phyloP scores from a whole-genome alignment of 2,113 vertebrate genomes.

The Rhynchopsitta pachyrhyncha region DNA sequence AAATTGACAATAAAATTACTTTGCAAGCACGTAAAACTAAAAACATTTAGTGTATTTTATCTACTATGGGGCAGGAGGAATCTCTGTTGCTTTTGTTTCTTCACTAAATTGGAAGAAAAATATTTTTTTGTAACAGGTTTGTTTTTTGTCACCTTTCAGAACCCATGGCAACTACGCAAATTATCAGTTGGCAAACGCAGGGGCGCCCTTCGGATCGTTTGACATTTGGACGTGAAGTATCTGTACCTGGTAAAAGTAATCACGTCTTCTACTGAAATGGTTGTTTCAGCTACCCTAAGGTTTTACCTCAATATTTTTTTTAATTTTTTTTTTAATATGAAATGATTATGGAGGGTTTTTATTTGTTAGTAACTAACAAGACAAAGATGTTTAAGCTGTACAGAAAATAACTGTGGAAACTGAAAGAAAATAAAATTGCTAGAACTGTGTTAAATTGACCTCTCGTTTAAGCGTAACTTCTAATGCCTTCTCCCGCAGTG shows the following conservation, averaged over 20 bases:
- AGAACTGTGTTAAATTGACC: not conserved
- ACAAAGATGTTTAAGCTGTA: not conserved
- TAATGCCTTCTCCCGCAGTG: not conserved
- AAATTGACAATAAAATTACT: not conserved
- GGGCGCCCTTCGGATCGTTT: not conserved
- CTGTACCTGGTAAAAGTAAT: not conserved
- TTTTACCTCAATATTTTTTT: not conserved
- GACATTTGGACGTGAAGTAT: not conserved
- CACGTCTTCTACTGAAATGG: not conserved
- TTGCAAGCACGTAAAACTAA: not conserved
- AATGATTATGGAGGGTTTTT: not conserved
- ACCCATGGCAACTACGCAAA: not conserved
- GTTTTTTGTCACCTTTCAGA: not conserved
- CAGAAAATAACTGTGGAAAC: not conserved
- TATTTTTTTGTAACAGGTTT: not conserved
- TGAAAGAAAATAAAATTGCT: not conserved
- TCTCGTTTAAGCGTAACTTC: not conserved
- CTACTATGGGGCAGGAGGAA: fast-evolving
- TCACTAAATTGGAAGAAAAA: not conserved
- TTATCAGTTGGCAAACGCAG: not conserved
- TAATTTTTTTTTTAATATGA: not conserved
- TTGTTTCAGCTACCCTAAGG: not conserved
- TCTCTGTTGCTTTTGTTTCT: not conserved
- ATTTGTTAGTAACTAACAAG: not conserved
- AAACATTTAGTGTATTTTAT: not conserved